Evolutionary conservation across 1,140 invertebrate species (phyloP), one percentile per base, ranked within the genome.

Genomic region (Lordiphosa collinella): DNA sequence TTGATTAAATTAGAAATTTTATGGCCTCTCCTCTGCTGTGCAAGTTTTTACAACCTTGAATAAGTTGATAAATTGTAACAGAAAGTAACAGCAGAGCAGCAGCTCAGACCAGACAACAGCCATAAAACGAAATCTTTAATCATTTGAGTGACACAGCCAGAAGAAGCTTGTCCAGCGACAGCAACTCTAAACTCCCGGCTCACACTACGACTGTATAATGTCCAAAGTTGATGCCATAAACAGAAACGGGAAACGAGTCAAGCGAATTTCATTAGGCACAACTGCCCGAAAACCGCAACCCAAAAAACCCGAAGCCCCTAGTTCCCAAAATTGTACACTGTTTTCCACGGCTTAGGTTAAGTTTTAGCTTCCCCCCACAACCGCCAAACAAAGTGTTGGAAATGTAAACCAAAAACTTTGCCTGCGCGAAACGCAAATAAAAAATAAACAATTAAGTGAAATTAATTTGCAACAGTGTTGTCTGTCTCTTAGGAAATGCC

Each of bases 1-100:
- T 71, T 82, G 78, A 82, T 84, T 84, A 82, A 82, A 82, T 84
- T 84, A 64, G 72, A 82, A 67, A 84, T 72, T 84, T 82, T 72
- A 82, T 82, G 58, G 65, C 43, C 54, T 53, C 52, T 49, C 48
- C 62, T 56, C 50, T 61, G 55, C 70, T 71, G 57, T 57, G 52
- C 71, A 84, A 84, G 62, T 82, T 80, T 80, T 80, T 76, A 53
- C 51, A 71, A 60, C 76, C 76, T 82, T 84, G 76, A 76, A 55
- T 29, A 8, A 60, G 44, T 76, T 82, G 76, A 76, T 82, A 82
- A 84, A 82, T 84, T 82, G 76, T 82, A 16, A 62, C 62, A 76
- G 61, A 76, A 72, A 68, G 76, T 82, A 71, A 52, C 72, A 58
- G 36, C 56, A 3, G 4, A 22, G 18, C 64, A 80, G 31, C 25